Conservation (phyloP, 2,888 invertebrate genomes). For the Drosophila eohydei region DNA sequence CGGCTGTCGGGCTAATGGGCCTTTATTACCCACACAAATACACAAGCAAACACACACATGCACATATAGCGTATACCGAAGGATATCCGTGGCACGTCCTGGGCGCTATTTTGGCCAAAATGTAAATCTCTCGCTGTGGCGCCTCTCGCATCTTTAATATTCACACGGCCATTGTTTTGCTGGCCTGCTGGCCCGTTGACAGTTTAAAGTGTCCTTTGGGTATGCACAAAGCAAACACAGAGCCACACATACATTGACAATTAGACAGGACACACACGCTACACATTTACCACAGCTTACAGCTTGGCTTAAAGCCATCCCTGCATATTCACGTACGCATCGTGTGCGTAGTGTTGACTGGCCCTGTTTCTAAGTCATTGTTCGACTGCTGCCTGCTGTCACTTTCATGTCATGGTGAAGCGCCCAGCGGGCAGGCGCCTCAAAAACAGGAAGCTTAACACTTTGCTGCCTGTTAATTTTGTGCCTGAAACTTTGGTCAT, state of each 20-base stretch:
- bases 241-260: conserved; percentile 54
- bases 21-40: conserved; percentile 45
- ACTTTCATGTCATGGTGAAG: conserved; percentile 43
- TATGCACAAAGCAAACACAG: conserved; percentile 52
- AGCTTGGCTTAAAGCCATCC: conserved; percentile 50
- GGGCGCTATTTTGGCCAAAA: conserved; percentile 42
- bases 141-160: conserved; percentile 65
- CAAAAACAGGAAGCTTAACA: conserved; percentile 60
- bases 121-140: conserved; percentile 61
- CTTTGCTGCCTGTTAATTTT: conserved; percentile 65
- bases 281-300: conserved; percentile 40
- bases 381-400: conserved; percentile 61
- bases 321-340: conserved; percentile 40
- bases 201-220: conserved; percentile 75
- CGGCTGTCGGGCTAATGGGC: conserved; percentile 61
- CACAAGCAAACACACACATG: conserved; percentile 12
- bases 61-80: not conserved
- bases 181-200: conserved; percentile 44
- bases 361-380: conserved; percentile 51
- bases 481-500: conserved; percentile 49
- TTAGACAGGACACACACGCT: conserved; percentile 48
- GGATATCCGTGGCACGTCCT: conserved; percentile 31
- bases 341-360: conserved; percentile 31
- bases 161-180: conserved; percentile 36
- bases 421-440: conserved; percentile 31